These are phyloP conservation scores for Linnaemya tessellans DNA, from an alignment of 2,888 invertebrate genomes.

Conservation along the genomic window DNA sequence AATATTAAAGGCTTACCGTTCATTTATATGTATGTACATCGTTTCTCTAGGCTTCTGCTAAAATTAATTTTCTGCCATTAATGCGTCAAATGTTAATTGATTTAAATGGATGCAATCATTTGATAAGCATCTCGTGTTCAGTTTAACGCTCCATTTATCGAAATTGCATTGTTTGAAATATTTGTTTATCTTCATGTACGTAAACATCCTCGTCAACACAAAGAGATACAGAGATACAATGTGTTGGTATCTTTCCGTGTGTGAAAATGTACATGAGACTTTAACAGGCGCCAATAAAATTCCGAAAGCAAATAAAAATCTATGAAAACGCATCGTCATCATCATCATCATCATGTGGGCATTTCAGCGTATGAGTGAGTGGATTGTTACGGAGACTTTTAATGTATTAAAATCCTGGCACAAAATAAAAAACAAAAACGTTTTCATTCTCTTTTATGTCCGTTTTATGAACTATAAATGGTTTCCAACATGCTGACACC, in stretches of 20 bases:
- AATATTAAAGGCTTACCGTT: no score
- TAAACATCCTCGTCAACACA: background rate
- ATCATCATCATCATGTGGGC: conserved; percentile 1
- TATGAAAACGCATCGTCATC: no score
- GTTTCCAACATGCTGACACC: conserved; percentile 29
- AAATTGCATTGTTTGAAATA: no score
- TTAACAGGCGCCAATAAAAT: conserved; percentile 60
- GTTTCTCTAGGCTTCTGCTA: background rate
- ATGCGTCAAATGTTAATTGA: no score
- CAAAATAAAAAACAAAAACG: background rate
- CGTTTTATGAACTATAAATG: background rate
- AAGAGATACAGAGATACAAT: background rate
- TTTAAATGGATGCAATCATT: no score
- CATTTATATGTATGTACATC: no score
- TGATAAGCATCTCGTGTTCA: no score
- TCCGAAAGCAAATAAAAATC: background rate
- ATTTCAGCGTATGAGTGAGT: conserved; percentile 7
- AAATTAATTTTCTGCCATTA: no score
- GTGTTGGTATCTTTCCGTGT: conserved; percentile 22
- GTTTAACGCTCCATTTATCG: no score
- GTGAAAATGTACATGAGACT: conserved; percentile 50
- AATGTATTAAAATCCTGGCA: background rate
- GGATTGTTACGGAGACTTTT: background rate
- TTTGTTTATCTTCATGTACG: background rate
- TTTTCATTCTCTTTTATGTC: conserved; percentile 1